Evolutionary conservation across 2,797 vertebrate species (phyloP).

Genomic region (Gouania willdenowi): DNA sequence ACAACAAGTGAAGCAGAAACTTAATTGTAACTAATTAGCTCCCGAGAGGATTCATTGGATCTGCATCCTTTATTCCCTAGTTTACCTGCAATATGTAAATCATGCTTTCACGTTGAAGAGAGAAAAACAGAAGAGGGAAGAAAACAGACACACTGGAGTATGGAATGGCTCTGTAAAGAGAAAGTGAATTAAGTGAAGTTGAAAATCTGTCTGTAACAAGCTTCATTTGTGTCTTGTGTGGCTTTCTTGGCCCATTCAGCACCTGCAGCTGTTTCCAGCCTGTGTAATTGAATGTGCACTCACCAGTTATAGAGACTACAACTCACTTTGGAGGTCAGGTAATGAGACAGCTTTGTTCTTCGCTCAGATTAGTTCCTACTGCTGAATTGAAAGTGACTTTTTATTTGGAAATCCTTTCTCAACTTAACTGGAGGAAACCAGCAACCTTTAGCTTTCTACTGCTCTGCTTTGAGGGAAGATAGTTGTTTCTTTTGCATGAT

Average conservation of each 20-base stretch:
- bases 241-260: slow-evolving; percentile 38
- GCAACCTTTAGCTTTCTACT: slow-evolving; percentile 24
- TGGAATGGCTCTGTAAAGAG: slow-evolving; percentile 48
- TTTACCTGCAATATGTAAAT: slow-evolving; percentile 83
- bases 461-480: slow-evolving; percentile 47
- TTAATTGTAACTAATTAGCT: slow-evolving; percentile 85
- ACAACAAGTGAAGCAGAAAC: slow-evolving; percentile 85
- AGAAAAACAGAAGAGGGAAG: not conserved
- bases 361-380: slow-evolving; percentile 38
- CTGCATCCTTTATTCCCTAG: slow-evolving; percentile 81
- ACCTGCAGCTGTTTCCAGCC: slow-evolving; percentile 53
- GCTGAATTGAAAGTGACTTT: slow-evolving; percentile 46
- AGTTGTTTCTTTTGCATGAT: slow-evolving; percentile 64
- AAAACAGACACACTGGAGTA: slow-evolving; percentile 20
- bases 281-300: slow-evolving; percentile 62
- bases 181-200: slow-evolving; percentile 70
- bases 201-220: slow-evolving; percentile 68
- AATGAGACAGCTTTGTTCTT: slow-evolving; percentile 57
- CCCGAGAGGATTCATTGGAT: slow-evolving; percentile 80
- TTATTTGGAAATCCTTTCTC: slow-evolving; percentile 14
- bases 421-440: slow-evolving; percentile 31
- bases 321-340: slow-evolving; percentile 56
- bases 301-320: slow-evolving; percentile 38
- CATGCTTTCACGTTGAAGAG: slow-evolving; percentile 54
- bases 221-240: slow-evolving; percentile 71